Conservation (phyloP, 2,113 vertebrate genomes). For the Hyla sarda region DNA sequence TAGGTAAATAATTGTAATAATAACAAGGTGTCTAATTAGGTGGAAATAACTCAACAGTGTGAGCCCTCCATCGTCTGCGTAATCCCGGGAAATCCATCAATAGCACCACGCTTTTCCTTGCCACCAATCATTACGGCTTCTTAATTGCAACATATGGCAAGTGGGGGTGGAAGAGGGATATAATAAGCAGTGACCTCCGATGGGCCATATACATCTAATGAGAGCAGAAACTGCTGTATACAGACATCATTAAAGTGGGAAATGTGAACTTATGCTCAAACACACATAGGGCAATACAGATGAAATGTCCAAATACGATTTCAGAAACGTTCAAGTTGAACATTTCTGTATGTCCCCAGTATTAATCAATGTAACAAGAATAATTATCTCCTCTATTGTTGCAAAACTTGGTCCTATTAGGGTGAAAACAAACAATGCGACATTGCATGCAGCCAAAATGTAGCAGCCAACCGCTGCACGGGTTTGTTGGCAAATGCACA, state of each 20-base stretch:
- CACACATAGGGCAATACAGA: not conserved
- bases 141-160: constrained; percentile 19
- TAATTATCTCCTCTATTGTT: no score
- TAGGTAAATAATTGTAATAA: constrained; percentile 20
- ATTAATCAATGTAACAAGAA: no score
- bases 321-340: not conserved
- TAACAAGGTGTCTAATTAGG: constrained; percentile 32
- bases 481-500: no score
- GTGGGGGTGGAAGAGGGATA: not conserved
- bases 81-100: constrained; percentile 35
- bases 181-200: constrained; percentile 23
- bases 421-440: no score
- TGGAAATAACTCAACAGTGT: constrained; percentile 12
- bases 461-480: no score
- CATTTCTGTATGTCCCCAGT: no score
- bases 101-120: not conserved
- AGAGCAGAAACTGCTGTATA: not conserved
- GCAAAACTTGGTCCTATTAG: no score
- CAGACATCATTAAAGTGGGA: not conserved
- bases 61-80: not conserved
- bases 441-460: no score
- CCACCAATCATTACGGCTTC: constrained; percentile 4
- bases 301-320: not conserved
- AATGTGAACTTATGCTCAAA: not conserved
- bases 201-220: not conserved